Base-by-base conservation (phyloP, 2,113 vertebrate genomes). In the Polypterus senegalus region DNA sequence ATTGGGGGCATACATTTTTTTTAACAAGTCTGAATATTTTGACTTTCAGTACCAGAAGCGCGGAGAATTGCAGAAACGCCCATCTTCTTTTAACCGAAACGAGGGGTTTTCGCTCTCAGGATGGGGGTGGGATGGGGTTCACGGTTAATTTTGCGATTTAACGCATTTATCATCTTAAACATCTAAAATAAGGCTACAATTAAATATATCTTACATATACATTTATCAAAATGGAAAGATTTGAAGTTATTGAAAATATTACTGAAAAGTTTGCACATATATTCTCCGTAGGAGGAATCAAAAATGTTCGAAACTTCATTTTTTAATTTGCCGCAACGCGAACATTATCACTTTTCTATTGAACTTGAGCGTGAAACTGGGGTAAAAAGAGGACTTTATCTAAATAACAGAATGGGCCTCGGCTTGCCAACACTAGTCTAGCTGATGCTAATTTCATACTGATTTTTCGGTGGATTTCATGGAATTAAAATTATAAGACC, bases 321-420 rank as follows among this genome's bases (percentile, higher is more conserved):
- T 27, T 27, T 27, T 27, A 27, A 27, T 27, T 27, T 27, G 27
- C 27, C 47, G 63, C 58, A 57, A 52, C 70, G 65, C 69, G 63
- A 75, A 78, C 74, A 73, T 67, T 48, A 2, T 70, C 71, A 76
- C 69, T 76, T 69, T 80, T 64, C 54, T 66, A 80, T 78, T 68
- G 47, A 73, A 71, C 56, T 62, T 67, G 65, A 74, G 81, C 82
- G 81, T 86, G 83, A 81, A 84, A 79, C 69, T 46, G 66, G 63
- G 60, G 67, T 76, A 76, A 77, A 76, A 72, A 69, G 69, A 60
- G 56, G 65, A 56, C 51, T 58, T 67, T 7, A 9, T 49, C 1
- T 63, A 68, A 58, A 88, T 81, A 88, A 88, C 77, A 56, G 79
- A 59, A 61, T 43, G 45, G 59, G 70, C 64, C 61, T 58, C 64